Base-by-base conservation (phyloP, 2,888 invertebrate species). In the Plebejus argus region DNA sequence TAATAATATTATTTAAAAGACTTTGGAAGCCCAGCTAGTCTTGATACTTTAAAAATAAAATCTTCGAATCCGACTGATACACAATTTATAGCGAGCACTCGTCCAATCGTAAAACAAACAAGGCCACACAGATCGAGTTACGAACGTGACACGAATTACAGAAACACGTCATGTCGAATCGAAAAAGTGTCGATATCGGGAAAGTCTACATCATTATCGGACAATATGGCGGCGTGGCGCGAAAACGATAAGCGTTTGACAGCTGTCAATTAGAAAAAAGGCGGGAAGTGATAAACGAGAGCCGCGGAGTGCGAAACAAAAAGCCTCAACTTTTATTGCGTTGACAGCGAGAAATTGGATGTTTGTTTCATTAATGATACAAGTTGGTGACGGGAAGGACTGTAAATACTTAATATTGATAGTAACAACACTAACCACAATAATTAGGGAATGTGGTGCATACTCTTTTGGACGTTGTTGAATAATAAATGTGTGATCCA, bases 241-340 rank as follows among this genome's bases (percentile, higher is more conserved):
- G 91, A 89, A 91, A 91, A 90, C 84, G 84, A 84, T 82, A 83
- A 81, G 85, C 83, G 86, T 91, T 90, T 93, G 93, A 93, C 93
- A 93, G 88, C 90, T 94, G 93, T 94, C 93, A 94, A 94, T 94
- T 94, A 93, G 83, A 85, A 85, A 80, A 45, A 81, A 84, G 86
- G 85, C 82, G 85, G 85, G 86, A 83, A 56, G 83, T 89, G 89
- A 91, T 85, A 88, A 87, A 88, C 83, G 87, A 86, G 84, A 83
- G 83, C 86, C 80, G 76, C 79, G 72, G 80, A 79, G 78, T 79
- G 53, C 5, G 79, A 80, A 80, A 78, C 79, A 79, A 81, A 81
- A 79, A 79, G 70, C 75, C 75, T 33, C 78, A 81, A 81, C 80
- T 82, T 84, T 81, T 82, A 81, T 82, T 80, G 78, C 80, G 81